Conservation (phyloP, 37 sponge, comb jelly and placozoan genomes). For the Aplysina aerophoba region DNA sequence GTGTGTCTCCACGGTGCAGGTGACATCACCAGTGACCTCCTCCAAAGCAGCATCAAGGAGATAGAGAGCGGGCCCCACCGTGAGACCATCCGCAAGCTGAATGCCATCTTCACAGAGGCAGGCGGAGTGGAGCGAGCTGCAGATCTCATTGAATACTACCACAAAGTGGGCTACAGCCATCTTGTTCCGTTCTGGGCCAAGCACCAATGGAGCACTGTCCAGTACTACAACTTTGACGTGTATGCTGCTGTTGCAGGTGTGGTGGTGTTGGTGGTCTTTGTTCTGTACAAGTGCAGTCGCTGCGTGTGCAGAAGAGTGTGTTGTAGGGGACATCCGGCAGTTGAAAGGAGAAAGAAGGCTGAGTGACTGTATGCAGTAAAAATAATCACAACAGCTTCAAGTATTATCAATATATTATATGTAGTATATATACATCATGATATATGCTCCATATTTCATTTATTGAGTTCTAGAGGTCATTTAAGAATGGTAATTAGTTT, state of each 20-base stretch:
- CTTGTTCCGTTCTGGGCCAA: slow-evolving; percentile 60
- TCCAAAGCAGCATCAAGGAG: slow-evolving; percentile 9
- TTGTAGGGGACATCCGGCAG: too few species aligned
- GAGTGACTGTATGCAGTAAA: too few species aligned
- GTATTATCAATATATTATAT: too few species aligned
- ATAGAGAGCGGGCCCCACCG: slow-evolving; percentile 23
- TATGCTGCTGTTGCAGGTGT: slow-evolving; percentile 12
- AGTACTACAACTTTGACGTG: slow-evolving; percentile 79
- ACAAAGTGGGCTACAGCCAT: slow-evolving; percentile 62
- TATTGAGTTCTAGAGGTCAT: too few species aligned
- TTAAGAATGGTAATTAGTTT: too few species aligned
- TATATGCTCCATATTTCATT: too few species aligned
- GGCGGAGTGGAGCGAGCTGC: slow-evolving; percentile 63
- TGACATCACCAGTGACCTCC: neutral
- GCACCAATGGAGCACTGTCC: slow-evolving; percentile 70
- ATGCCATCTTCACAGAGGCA: slow-evolving; percentile 33
- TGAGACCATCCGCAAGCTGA: slow-evolving; percentile 5
- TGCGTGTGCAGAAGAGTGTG: too few species aligned
- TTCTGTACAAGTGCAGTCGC: too few species aligned
- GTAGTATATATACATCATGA: too few species aligned
- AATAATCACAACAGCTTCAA: too few species aligned
- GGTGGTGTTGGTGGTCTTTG: neutral
- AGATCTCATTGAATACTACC: slow-evolving; percentile 68
- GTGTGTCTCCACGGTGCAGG: neutral
- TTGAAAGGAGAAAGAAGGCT: too few species aligned